Conservation (phyloP, 2,888 invertebrate species). For the Bembecia ichneumoniformis region DNA sequence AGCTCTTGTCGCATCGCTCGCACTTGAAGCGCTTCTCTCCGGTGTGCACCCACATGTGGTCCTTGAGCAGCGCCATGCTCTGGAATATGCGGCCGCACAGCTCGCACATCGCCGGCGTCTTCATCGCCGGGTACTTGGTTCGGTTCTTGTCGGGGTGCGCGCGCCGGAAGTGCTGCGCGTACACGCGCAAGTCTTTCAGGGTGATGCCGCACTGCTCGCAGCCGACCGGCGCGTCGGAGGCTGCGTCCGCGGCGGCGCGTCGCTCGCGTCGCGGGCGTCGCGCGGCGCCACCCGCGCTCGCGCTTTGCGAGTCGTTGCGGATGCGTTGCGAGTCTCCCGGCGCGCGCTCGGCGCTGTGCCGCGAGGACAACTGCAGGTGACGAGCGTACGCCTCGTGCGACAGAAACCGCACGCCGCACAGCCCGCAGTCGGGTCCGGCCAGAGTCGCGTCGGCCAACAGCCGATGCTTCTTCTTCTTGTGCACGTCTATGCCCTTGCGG, state of each 20-base stretch:
- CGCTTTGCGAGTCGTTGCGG: conserved; percentile 52
- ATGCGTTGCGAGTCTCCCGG: conserved; percentile 55
- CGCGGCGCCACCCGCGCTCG: conserved; percentile 32
- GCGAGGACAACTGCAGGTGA: conserved; percentile 44
- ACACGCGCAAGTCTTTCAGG: conserved; percentile 41
- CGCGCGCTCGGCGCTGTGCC: conserved; percentile 46
- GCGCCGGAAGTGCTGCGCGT: conserved; percentile 56
- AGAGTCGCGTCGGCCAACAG: conserved; percentile 15
- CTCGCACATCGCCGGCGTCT: conserved; percentile 60
- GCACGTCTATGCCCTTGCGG: conserved; percentile 33
- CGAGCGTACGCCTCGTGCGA: conserved; percentile 38
- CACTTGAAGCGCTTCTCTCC: conserved; percentile 61
- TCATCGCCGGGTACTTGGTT: conserved; percentile 61
- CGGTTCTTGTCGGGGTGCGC: conserved; percentile 59
- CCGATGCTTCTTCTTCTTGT: conserved; percentile 55
- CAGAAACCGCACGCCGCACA: conserved; percentile 37
- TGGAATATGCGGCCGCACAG: conserved; percentile 59
- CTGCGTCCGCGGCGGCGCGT: conserved; percentile 39
- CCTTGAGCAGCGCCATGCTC: conserved; percentile 56
- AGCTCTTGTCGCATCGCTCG: conserved; percentile 52
- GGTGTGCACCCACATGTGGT: conserved; percentile 60
- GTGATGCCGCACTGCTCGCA: conserved; percentile 59
- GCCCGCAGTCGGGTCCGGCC: conserved; percentile 37
- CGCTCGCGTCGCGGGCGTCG: conserved; percentile 28
- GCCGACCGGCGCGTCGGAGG: conserved; percentile 32